Conservation (phyloP, 1,140 invertebrate species). For the Grapholita molesta region DNA sequence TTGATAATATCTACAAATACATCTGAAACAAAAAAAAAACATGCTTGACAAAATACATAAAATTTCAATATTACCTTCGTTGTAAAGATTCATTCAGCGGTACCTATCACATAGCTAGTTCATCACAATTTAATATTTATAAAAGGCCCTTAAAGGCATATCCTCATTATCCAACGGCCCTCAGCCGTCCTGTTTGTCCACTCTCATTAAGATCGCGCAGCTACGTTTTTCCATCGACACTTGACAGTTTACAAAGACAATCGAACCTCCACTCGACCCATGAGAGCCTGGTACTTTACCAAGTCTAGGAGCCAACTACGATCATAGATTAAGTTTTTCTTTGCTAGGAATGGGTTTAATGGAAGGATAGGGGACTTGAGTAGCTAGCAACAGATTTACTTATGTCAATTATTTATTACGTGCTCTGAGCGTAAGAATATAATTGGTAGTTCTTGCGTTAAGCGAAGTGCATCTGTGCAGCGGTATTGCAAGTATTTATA, state of each 20-base stretch:
- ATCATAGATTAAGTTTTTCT: constrained; percentile 60
- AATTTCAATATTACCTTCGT: too few relatives aligned
- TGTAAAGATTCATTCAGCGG: too few relatives aligned
- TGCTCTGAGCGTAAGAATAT: not conserved
- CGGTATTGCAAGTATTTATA: not conserved
- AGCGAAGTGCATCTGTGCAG: not conserved
- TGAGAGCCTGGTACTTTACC: constrained; percentile 56
- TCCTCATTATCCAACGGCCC: constrained; percentile 46
- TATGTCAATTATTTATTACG: not conserved
- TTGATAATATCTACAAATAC: too few relatives aligned
- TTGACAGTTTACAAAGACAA: constrained; percentile 40
- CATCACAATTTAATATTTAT: not conserved
- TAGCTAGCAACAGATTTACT: not conserved
- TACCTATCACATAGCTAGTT: too few relatives aligned
- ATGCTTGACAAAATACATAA: too few relatives aligned
- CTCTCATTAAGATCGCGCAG: constrained; percentile 71
- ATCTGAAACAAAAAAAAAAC: too few relatives aligned
- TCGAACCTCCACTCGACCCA: constrained; percentile 40
- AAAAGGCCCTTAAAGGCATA: constrained; percentile 19
- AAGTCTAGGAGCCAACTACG: constrained; percentile 65
- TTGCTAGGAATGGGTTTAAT: not conserved
- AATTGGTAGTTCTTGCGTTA: not conserved
- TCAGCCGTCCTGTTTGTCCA: constrained; percentile 69
- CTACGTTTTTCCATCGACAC: constrained; percentile 62
- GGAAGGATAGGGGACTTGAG: not conserved